A percentile compares a stretch with the other conserved stretches of the same genome.
These are phyloP conservation scores for Drosophila novamexicana DNA, from an alignment of 1,140 invertebrate species.

Conservation along the genomic window DNA sequence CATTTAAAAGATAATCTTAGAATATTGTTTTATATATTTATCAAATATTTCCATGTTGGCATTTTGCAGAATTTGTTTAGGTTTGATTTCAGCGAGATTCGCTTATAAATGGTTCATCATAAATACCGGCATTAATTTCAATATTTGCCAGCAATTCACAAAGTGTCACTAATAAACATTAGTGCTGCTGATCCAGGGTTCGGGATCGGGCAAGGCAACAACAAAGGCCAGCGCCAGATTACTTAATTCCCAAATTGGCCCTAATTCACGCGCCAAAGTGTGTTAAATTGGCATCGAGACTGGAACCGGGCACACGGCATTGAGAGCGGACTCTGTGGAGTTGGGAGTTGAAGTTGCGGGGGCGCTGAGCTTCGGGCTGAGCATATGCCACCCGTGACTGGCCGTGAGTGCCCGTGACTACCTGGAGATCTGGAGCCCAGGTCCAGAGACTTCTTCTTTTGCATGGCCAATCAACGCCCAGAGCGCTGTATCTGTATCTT, in stretches of 20 bases:
- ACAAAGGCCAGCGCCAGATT: constrained; percentile 68
- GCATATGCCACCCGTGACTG: constrained; percentile 78
- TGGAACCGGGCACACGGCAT: constrained; percentile 2
- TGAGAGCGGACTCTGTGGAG: constrained; percentile 1
- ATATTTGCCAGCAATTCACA: constrained; percentile 42
- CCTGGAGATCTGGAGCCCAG: constrained; percentile 24
- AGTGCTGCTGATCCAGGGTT: constrained; percentile 26
- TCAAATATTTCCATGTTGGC: too few species aligned
- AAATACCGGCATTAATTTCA: constrained; percentile 32
- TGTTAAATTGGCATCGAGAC: constrained; percentile 73
- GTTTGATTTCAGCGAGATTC: not conserved
- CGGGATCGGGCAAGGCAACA: constrained; percentile 29
- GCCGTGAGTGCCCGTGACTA: constrained; percentile 49
- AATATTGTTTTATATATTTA: too few species aligned
- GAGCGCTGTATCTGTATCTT: constrained; percentile 69
- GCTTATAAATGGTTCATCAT: not conserved
- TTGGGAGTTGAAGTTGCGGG: constrained; percentile 26
- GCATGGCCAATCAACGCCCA: constrained; percentile 73
- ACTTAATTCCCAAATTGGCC: constrained; percentile 83
- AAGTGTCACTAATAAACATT: constrained; percentile 66
- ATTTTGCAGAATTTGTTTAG: too few species aligned
- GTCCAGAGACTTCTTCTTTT: constrained; percentile 51
- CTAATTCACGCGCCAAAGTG: constrained; percentile 83
- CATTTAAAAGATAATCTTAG: too few species aligned
- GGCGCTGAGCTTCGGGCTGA: constrained; percentile 48